Evolutionary conservation across 2,113 vertebrate genomes (phyloP).

Genomic region (Sciurus niger): DNA sequence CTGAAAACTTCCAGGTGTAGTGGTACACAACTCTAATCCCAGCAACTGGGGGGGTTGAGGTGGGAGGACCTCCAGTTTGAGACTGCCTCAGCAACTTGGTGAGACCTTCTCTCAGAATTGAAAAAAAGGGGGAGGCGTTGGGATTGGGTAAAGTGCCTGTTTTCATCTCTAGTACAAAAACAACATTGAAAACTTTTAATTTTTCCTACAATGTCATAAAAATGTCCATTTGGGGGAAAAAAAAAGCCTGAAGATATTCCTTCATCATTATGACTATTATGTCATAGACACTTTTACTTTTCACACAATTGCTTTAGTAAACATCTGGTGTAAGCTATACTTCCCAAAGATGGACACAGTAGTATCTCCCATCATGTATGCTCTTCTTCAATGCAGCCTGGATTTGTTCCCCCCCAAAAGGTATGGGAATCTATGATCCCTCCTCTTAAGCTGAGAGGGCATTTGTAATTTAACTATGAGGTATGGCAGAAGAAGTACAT

Average conservation of each 20-base stretch:
- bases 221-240: background rate
- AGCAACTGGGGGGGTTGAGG: no score
- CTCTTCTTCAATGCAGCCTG: background rate
- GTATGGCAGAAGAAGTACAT: no score
- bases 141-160: no score
- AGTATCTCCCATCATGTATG: background rate
- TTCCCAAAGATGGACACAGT: background rate
- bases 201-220: slow-evolving; percentile 2
- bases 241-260: background rate
- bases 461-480: no score
- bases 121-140: no score
- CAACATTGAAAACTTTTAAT: background rate
- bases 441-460: background rate
- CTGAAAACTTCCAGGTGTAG: no score
- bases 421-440: background rate
- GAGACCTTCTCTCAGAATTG: no score
- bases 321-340: background rate
- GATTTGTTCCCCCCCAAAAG: background rate
- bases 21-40: no score
- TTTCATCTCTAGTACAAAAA: no score
- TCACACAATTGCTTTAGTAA: background rate
- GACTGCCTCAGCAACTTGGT: no score
- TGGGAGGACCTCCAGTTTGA: no score
- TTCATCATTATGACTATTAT: background rate
- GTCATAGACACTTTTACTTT: background rate